Base-by-base conservation (phyloP, 2,113 vertebrate genomes). In the Mungos mungo region DNA sequence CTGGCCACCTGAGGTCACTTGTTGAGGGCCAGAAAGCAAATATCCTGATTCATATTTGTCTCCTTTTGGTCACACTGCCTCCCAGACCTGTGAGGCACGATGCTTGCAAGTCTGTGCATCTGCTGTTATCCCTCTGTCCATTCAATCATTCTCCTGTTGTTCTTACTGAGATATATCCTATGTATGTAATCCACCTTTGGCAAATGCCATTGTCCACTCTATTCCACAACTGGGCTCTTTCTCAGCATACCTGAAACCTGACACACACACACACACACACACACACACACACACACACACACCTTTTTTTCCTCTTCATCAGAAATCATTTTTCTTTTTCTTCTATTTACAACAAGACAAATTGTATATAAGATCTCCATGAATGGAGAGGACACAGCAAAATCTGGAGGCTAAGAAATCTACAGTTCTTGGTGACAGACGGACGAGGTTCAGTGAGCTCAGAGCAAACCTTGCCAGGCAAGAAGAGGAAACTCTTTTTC, bases 221-320 rank as follows among this genome's bases (percentile, higher is more conserved):
- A 15, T 33, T 90, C 23, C 5, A 68, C n/a, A 68, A 19, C 3
- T 72, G n/a, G 84, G 15, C 29, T 71, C 23, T 65, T 76, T 50
- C 27, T 90, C 10, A 57, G n/a, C 31, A 50, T 2, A 41, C 9
- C 1, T 5, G 27, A 16, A 15, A 69, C 6, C 25, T 25, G 29
- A n/a, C 0, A 8, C 3, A 11, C 3, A 4, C 0, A 6, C 29
- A 10, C 11, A 1, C 25, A 25, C 6, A 52, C 23, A 68, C 11
- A 15, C 63, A 13, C 13, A 41, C 25, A 35, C 11, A 65, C 63
- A 66, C 41, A 66, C 11, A n/a, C 47, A 41, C 50, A n/a, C 25
- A 7, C n/a, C 0, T 16, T 90, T 88, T 85, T 18, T 21, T 91
- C 25, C 13, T 82, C 38, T 63, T 68, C 11, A 4, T 82, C 31